These are phyloP conservation scores for Lycaon pictus DNA, from an alignment of 2,113 vertebrate genomes.

Conservation along the genomic window DNA sequence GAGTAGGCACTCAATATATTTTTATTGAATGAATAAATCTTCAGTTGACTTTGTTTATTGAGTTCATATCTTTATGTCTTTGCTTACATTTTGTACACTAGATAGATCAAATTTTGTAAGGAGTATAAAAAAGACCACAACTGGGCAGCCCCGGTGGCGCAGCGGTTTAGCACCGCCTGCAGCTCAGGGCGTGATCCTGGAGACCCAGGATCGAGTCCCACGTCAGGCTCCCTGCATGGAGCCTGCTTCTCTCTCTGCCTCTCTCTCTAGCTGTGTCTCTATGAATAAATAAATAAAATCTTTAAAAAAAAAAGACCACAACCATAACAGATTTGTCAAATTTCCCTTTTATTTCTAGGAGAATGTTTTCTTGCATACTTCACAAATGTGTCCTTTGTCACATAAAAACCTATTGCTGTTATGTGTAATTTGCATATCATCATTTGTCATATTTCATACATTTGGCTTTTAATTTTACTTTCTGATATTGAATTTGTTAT, in stretches of 20 bases:
- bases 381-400: slow-evolving; percentile 24
- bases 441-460: not conserved
- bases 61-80: not conserved
- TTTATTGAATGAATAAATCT: slow-evolving; percentile 31
- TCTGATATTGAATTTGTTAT: not conserved
- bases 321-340: not conserved
- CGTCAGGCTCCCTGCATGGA: no score
- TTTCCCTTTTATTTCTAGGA: not conserved
- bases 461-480: slow-evolving; percentile 10
- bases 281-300: no score
- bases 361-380: not conserved
- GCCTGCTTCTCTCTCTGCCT: no score
- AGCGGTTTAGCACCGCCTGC: no score
- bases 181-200: no score
- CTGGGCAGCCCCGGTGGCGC: no score
- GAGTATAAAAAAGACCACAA: not conserved
- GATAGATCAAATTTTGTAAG: not conserved
- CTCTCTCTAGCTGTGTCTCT: no score
- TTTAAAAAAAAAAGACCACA: not conserved
- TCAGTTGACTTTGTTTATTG: not conserved
- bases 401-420: not conserved
- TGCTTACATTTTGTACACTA: slow-evolving; percentile 23
- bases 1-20: not conserved
- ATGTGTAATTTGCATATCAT: not conserved
- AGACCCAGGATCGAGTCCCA: no score